These are phyloP conservation scores for Lepidochitona cinerea DNA, from an alignment of 2,888 invertebrate species.

Conservation along the genomic window DNA sequence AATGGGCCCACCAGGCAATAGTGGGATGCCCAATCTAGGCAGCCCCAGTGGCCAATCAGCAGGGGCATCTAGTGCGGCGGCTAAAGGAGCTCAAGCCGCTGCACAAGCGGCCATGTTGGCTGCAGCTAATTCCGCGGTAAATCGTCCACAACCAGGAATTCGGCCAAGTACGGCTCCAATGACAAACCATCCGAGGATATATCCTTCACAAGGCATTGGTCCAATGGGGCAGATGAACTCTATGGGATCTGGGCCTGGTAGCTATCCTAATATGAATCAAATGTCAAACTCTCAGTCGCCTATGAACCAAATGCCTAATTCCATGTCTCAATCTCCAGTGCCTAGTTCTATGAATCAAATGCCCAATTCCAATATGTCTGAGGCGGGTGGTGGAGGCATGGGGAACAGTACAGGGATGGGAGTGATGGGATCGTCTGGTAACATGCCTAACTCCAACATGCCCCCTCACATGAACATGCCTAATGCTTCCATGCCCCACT, in stretches of 20 bases:
- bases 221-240: constrained; percentile 47
- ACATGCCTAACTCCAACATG: constrained; percentile 38
- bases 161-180: not conserved
- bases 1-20: not conserved
- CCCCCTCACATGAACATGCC: not conserved
- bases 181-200: constrained; percentile 35
- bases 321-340: constrained; percentile 40
- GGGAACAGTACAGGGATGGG: not conserved
- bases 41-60: not conserved
- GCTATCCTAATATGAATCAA: constrained; percentile 19
- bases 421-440: constrained; percentile 36
- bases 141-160: constrained; percentile 10
- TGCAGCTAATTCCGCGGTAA: constrained; percentile 58
- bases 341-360: constrained; percentile 45
- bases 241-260: not conserved
- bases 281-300: constrained; percentile 33
- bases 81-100: constrained; percentile 65
- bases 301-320: constrained; percentile 31
- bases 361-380: constrained; percentile 11
- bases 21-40: too few species aligned
- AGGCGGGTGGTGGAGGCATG: not conserved
- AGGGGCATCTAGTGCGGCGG: not conserved
- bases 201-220: constrained; percentile 35
- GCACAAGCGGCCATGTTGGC: constrained; percentile 67
- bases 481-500: not conserved